These are phyloP conservation scores for Xylocopa sonorina DNA, from an alignment of 1,140 invertebrate species.

Conservation along the genomic window DNA sequence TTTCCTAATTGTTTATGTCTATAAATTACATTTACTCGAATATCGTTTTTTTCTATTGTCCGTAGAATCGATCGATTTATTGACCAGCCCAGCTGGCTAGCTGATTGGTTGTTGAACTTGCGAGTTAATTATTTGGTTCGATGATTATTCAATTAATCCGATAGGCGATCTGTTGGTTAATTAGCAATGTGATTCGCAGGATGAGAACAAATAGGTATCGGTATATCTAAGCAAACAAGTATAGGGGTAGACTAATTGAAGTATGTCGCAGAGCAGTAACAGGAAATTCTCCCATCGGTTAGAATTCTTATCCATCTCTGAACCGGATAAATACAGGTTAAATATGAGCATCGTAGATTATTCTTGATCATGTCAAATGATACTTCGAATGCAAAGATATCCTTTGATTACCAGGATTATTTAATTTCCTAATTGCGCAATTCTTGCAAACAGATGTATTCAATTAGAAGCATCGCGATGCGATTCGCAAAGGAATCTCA, in stretches of 20 bases:
- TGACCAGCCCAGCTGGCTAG: neutral
- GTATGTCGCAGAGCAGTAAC: neutral
- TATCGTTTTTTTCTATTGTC: neutral
- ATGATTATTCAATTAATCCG: conserved; percentile 20
- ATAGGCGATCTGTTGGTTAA: conserved; percentile 7
- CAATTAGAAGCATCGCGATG: too few species aligned
- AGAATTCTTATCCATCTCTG: neutral
- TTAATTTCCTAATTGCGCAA: too few species aligned
- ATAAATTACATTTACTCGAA: neutral
- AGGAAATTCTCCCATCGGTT: neutral
- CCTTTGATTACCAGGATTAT: neutral
- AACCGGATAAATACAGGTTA: neutral
- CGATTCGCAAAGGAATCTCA: too few species aligned
- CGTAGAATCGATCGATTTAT: neutral
- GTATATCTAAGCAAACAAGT: conserved; percentile 10
- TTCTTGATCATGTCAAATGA: too few species aligned
- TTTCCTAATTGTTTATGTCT: neutral
- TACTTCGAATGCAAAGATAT: too few species aligned
- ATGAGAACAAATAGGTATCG: conserved; percentile 5
- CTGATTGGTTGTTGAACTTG: conserved; percentile 21
- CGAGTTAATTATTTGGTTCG: conserved; percentile 19
- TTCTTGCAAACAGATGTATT: too few species aligned
- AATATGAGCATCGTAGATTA: too few species aligned
- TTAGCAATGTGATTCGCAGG: conserved; percentile 10
- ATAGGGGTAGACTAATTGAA: neutral